phyloP scores from a whole-genome alignment of 1,140 invertebrate species.

The Drosophila seguyi region DNA sequence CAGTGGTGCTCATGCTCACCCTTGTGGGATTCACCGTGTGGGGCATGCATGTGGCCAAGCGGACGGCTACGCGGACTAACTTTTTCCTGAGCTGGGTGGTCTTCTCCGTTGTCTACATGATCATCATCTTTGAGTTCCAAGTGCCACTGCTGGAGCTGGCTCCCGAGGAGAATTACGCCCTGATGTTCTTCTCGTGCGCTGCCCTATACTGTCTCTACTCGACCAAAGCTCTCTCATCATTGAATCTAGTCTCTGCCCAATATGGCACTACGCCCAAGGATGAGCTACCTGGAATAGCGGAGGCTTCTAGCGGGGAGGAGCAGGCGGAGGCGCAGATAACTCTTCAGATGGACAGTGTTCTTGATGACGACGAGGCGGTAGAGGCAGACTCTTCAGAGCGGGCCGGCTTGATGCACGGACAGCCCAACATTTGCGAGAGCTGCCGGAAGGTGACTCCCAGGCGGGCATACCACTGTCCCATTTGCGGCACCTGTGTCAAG shows the following conservation, averaged over 20 bases:
- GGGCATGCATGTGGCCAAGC: slow-evolving; percentile 70
- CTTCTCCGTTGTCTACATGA: slow-evolving; percentile 81
- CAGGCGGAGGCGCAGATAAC: slow-evolving; percentile 62
- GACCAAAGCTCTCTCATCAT: slow-evolving; percentile 52
- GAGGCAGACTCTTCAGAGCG: slow-evolving; percentile 36
- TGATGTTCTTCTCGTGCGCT: slow-evolving; percentile 74
- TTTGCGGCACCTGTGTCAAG: slow-evolving; percentile 77
- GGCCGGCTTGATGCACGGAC: slow-evolving; percentile 50
- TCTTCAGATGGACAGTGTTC: slow-evolving; percentile 66
- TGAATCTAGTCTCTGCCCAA: slow-evolving; percentile 70
- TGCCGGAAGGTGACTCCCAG: slow-evolving; percentile 73
- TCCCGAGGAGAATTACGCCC: slow-evolving; percentile 85
- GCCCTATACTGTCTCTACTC: slow-evolving; percentile 71
- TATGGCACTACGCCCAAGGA: slow-evolving; percentile 62
- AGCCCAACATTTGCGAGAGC: slow-evolving; percentile 73
- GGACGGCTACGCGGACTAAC: slow-evolving; percentile 69
- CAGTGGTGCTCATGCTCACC: slow-evolving; percentile 81
- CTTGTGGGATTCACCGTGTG: slow-evolving; percentile 81
- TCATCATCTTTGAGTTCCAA: slow-evolving; percentile 82
- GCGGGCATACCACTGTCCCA: slow-evolving; percentile 71
- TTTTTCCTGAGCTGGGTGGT: slow-evolving; percentile 85
- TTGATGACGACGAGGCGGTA: slow-evolving; percentile 48
- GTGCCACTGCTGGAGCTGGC: slow-evolving; percentile 85
- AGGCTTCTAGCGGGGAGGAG: slow-evolving; percentile 71
- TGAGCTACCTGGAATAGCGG: slow-evolving; percentile 73